Conservation (phyloP, 2,888 invertebrate species). For the Frankliniella fusca region DNA sequence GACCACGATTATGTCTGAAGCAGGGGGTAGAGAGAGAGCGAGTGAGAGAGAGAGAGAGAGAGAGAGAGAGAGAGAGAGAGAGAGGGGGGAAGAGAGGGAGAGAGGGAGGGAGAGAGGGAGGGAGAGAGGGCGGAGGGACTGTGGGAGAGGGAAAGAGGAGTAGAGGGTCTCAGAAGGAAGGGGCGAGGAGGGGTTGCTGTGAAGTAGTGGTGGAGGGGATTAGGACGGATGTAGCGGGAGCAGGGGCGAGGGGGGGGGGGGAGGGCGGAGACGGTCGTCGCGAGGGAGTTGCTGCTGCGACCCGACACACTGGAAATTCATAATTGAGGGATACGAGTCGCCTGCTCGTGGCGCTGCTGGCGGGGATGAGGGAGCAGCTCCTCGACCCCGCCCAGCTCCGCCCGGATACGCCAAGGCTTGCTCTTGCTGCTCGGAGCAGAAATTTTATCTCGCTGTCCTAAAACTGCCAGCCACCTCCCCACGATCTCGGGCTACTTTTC, state of each 20-base stretch:
- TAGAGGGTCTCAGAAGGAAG: background rate
- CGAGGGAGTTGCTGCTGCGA: background rate
- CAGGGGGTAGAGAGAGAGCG: background rate
- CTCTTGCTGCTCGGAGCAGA: no score
- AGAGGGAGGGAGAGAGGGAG: background rate
- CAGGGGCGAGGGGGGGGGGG: no score
- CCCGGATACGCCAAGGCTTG: background rate
- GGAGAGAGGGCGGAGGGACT: background rate
- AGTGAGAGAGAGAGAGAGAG: background rate
- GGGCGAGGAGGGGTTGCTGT: background rate
- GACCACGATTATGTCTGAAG: conserved; percentile 13
- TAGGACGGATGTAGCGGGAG: no score
- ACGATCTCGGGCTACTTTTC: no score
- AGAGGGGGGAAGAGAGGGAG: background rate
- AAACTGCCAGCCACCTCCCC: no score
- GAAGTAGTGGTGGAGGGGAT: no score
- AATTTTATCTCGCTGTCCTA: no score
- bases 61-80: background rate
- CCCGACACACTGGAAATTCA: conserved; percentile 9
- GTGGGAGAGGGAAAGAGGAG: background rate
- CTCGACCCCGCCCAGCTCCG: no score
- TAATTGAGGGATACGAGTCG: background rate
- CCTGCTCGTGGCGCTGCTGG: no score
- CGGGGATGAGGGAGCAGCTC: background rate
- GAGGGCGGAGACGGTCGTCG: background rate